These are phyloP conservation scores for Lamellibrachia satsuma DNA, from an alignment of 2,888 invertebrate genomes.

Conservation along the genomic window DNA sequence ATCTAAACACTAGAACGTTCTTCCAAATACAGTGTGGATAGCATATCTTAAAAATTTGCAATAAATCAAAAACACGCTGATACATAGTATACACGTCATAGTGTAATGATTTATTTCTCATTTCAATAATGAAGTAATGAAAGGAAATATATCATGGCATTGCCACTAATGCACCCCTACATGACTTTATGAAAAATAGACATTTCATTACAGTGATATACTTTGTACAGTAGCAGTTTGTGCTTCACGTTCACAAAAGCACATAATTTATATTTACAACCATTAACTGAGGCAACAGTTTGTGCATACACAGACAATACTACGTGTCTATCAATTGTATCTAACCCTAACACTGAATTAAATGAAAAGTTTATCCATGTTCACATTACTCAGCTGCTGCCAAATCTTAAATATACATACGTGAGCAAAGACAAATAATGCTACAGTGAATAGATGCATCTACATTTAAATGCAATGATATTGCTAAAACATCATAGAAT, in stretches of 20 bases:
- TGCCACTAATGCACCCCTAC: background rate
- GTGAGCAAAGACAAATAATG: background rate
- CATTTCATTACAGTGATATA: background rate
- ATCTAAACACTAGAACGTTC: background rate
- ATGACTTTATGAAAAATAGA: slow-evolving; percentile 17
- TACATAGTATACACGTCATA: background rate
- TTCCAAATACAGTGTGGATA: background rate
- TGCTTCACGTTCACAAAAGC: background rate
- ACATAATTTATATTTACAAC: background rate
- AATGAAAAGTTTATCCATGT: background rate
- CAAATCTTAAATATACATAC: background rate
- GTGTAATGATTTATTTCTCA: slow-evolving; percentile 17
- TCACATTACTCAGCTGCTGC: slow-evolving; percentile 1
- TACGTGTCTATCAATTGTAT: background rate
- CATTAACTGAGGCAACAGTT: background rate
- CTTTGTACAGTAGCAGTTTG: background rate
- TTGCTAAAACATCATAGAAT: background rate
- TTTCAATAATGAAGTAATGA: slow-evolving; percentile 10
- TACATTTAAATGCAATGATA: background rate
- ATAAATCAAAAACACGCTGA: background rate
- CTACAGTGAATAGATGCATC: background rate
- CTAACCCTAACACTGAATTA: background rate
- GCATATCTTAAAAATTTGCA: background rate
- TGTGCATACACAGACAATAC: slow-evolving; percentile 13
- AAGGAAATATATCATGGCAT: background rate